phyloP scores from a whole-genome alignment of 2,797 vertebrate genomes.

The Champsocephalus gunnari region DNA sequence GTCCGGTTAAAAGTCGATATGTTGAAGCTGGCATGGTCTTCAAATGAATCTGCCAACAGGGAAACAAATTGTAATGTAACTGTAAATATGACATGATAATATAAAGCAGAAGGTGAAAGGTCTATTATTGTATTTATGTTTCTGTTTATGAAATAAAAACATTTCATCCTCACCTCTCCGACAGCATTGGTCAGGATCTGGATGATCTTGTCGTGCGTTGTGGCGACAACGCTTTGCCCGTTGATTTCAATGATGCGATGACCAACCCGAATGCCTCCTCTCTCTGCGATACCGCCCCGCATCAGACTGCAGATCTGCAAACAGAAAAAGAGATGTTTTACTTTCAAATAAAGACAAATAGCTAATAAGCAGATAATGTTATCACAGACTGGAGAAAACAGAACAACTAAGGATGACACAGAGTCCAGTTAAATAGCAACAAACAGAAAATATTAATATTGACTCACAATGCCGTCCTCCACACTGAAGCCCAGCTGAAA shows the following conservation, averaged over 20 bases:
- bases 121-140: background rate
- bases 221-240: slow-evolving; percentile 96
- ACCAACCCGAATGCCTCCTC: slow-evolving; percentile 94
- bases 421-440: background rate
- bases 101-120: background rate
- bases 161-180: slow-evolving; percentile 86
- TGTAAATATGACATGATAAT: background rate
- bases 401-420: background rate
- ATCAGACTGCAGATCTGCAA: slow-evolving; percentile 96
- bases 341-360: background rate
- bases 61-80: background rate
- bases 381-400: background rate
- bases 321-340: background rate
- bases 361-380: background rate
- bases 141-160: background rate
- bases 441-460: background rate
- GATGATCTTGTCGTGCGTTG: slow-evolving; percentile 92
- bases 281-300: slow-evolving; percentile 94
- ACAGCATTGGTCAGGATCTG: slow-evolving; percentile 90
- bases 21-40: slow-evolving; percentile 98
- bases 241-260: slow-evolving; percentile 99
- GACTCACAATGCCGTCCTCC: slow-evolving; percentile 94
- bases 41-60: slow-evolving; percentile 89
- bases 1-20: slow-evolving; percentile 95
- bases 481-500: slow-evolving; percentile 97